A percentile compares a stretch with the other conserved stretches of the same genome.
Evolutionary conservation across 1,140 invertebrate genomes (phyloP).

Genomic region (Leptestheria dahalacensis): DNA sequence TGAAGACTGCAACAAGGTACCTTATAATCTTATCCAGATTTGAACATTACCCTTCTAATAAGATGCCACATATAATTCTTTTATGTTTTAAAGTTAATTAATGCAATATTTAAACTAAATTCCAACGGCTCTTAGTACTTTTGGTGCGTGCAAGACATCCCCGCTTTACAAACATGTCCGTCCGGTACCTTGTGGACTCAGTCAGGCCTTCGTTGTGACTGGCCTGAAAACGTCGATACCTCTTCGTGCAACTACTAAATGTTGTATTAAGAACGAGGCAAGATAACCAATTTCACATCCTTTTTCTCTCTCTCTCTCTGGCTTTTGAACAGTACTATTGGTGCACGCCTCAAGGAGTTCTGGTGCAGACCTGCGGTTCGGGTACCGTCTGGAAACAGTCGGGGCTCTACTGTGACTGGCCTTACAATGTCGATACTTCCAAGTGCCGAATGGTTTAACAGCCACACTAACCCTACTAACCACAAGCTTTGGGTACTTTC

Average conservation of each 20-base stretch:
- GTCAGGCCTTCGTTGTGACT: slow-evolving; percentile 18
- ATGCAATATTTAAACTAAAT: not conserved
- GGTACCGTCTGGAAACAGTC: slow-evolving; percentile 22
- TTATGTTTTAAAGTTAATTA: not conserved
- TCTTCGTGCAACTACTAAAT: slow-evolving; percentile 15
- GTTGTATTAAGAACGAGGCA: not conserved
- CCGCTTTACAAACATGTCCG: slow-evolving; percentile 22
- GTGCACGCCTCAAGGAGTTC: slow-evolving; percentile 23
- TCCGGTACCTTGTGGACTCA: slow-evolving; percentile 22
- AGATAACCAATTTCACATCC: not conserved
- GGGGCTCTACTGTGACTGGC: slow-evolving; percentile 19
- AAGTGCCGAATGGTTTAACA: slow-evolving; percentile 10
- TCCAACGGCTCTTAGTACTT: slow-evolving; percentile 21
- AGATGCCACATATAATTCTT: not conserved
- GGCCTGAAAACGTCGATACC: slow-evolving; percentile 19
- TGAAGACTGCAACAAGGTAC: slow-evolving; percentile 19
- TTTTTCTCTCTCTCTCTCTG: not conserved
- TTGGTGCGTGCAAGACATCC: slow-evolving; percentile 25
- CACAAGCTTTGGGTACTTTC: too few species aligned
- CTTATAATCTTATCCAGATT: not conserved
- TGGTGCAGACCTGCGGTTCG: slow-evolving; percentile 18
- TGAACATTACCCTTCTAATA: not conserved
- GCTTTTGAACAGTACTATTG: slow-evolving; percentile 25
- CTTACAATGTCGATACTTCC: slow-evolving; percentile 19
- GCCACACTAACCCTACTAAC: not conserved